These are phyloP conservation scores for Apogon talboti DNA, from an alignment of 2,797 vertebrate genomes.

Conservation along the genomic window DNA sequence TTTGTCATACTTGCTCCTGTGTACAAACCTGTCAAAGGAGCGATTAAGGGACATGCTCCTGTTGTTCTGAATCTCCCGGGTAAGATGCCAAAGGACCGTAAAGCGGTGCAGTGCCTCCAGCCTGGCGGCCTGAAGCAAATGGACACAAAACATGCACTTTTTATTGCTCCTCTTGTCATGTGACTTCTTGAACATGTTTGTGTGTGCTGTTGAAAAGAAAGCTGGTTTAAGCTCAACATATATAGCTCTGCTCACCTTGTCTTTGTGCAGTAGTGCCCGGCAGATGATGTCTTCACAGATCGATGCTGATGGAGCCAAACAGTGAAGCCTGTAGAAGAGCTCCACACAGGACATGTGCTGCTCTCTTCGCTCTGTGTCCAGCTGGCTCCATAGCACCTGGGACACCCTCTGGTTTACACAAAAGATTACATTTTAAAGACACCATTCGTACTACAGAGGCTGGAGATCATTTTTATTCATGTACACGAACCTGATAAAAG, in stretches of 20 bases:
- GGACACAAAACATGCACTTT: slow-evolving; percentile 27
- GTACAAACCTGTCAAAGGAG: slow-evolving; percentile 93
- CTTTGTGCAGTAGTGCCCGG: slow-evolving; percentile 88
- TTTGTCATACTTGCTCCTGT: background rate
- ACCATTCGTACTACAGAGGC: background rate
- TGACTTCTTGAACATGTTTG: slow-evolving; percentile 8
- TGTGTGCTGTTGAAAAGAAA: background rate
- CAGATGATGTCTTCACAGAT: slow-evolving; percentile 98
- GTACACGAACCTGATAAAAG: slow-evolving; percentile 90
- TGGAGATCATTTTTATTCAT: background rate
- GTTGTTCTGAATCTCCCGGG: slow-evolving; percentile 92
- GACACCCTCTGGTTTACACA: slow-evolving; percentile 86
- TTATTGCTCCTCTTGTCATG: slow-evolving; percentile 23
- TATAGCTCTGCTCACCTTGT: slow-evolving; percentile 86
- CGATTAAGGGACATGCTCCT: slow-evolving; percentile 91
- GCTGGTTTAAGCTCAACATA: background rate
- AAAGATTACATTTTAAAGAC: background rate
- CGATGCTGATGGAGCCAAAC: slow-evolving; percentile 91
- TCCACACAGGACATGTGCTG: slow-evolving; percentile 95
- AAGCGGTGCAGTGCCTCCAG: slow-evolving; percentile 95
- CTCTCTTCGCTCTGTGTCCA: slow-evolving; percentile 91
- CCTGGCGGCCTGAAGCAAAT: slow-evolving; percentile 76
- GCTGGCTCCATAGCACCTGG: slow-evolving; percentile 92
- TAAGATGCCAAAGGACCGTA: slow-evolving; percentile 97
- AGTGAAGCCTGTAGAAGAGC: slow-evolving; percentile 95